Evolutionary conservation across 2,888 invertebrate genomes (phyloP).

Genomic region (Rhagium mordax): DNA sequence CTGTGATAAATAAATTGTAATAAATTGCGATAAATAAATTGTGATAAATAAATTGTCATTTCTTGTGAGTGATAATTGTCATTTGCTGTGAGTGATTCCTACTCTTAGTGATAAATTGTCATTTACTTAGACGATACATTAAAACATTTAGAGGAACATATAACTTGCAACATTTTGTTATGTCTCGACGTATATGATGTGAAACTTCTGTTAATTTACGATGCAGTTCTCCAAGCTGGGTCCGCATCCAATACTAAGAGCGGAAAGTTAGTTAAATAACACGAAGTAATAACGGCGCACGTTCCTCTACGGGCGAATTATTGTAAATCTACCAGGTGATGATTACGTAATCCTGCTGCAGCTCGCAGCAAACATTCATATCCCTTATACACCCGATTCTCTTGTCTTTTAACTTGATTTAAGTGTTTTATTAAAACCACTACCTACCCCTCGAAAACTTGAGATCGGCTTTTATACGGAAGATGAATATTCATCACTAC

Average conservation of each 20-base stretch:
- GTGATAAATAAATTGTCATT: too few relatives aligned
- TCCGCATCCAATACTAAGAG: slow-evolving; percentile 29
- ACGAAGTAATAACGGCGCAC: slow-evolving; percentile 41
- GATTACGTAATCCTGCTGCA: slow-evolving; percentile 51
- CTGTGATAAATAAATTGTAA: too few relatives aligned
- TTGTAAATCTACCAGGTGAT: slow-evolving; percentile 48
- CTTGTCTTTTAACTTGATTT: slow-evolving; percentile 66
- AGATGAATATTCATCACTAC: slow-evolving; percentile 65
- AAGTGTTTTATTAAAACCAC: slow-evolving; percentile 67
- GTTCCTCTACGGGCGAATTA: slow-evolving; percentile 42
- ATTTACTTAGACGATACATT: too few relatives aligned
- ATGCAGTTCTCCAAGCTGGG: not conserved
- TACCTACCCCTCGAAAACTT: slow-evolving; percentile 59
- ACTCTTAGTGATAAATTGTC: too few relatives aligned
- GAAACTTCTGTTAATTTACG: not conserved
- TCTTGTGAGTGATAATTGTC: too few relatives aligned
- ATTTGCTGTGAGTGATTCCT: too few relatives aligned
- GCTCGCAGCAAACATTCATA: slow-evolving; percentile 53
- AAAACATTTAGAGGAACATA: too few relatives aligned
- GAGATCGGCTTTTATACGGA: slow-evolving; percentile 61
- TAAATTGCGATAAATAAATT: too few relatives aligned
- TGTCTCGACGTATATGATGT: not conserved
- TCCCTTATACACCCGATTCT: slow-evolving; percentile 57
- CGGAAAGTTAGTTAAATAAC: slow-evolving; percentile 29
- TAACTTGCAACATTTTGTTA: not conserved